These are phyloP conservation scores for Scaptomyza graminum DNA, from an alignment of 1,140 invertebrate genomes.

Conservation along the genomic window DNA sequence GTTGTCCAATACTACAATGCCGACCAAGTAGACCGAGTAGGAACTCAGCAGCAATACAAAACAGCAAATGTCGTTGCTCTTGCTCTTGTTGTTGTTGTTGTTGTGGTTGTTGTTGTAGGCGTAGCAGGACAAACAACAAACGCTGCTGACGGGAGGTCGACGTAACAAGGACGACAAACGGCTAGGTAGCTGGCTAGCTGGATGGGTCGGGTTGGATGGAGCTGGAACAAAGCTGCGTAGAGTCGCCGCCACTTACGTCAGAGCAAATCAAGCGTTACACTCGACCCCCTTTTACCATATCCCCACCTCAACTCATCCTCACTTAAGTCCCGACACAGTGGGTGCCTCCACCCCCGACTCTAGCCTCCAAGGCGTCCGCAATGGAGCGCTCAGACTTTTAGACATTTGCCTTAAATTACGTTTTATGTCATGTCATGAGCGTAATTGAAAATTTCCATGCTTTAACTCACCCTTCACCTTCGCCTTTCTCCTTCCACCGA, in stretches of 20 bases:
- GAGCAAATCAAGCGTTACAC: conserved; percentile 74
- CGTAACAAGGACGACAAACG: conserved; percentile 40
- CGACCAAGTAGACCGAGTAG: conserved; percentile 16
- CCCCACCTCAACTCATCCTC: background rate
- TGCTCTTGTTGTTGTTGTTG: conserved; percentile 23
- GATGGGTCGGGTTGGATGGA: background rate
- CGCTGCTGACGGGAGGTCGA: conserved; percentile 3
- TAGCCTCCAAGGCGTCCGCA: background rate
- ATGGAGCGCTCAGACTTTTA: conserved; percentile 24
- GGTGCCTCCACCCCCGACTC: background rate
- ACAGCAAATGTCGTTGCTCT: conserved; percentile 49
- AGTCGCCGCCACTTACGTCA: conserved; percentile 74
- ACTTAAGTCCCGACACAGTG: background rate
- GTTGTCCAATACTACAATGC: conserved; percentile 47
- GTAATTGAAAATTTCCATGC: conserved; percentile 70
- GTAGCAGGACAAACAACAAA: conserved; percentile 24
- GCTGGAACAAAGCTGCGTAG: conserved; percentile 35
- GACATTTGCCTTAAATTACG: conserved; percentile 74
- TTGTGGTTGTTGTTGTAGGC: conserved; percentile 48
- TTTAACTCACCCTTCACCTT: background rate
- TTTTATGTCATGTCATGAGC: conserved; percentile 78
- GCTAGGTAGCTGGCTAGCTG: no score
- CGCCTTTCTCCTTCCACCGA: no score
- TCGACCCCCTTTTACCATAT: conserved; percentile 13
- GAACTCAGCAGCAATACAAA: conserved; percentile 49